Conservation (phyloP, 2,113 vertebrate genomes). For the Anguilla rostrata region DNA sequence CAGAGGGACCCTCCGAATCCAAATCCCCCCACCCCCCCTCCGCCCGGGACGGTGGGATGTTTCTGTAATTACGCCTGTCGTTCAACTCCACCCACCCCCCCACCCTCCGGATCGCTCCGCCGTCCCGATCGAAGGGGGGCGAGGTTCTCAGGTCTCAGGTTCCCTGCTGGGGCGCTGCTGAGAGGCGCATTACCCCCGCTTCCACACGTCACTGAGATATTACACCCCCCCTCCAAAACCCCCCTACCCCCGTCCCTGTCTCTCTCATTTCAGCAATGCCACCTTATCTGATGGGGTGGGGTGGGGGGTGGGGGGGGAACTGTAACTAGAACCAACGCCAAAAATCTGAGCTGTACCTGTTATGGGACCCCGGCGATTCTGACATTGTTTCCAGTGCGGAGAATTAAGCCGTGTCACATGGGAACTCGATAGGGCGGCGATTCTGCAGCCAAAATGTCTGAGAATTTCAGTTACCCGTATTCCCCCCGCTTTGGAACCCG, state of each 20-base stretch:
- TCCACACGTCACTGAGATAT: not conserved
- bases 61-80: conserved; percentile 66
- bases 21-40: conserved; percentile 40
- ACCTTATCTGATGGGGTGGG: not conserved
- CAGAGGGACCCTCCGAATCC: conserved; percentile 58
- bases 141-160: not conserved
- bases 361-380: not conserved
- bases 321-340: not conserved
- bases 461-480: not conserved
- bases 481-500: not conserved
- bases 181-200: not conserved
- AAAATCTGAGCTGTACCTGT: not conserved
- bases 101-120: not conserved
- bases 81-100: conserved; percentile 36
- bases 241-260: not conserved
- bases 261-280: not conserved
- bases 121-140: not conserved
- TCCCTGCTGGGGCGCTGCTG: not conserved
- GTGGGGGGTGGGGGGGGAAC: not conserved
- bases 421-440: not conserved
- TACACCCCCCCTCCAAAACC: not conserved
- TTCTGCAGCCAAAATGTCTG: not conserved
- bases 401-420: not conserved
- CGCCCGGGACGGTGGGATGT: conserved; percentile 53
- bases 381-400: not conserved